phyloP scores from a whole-genome alignment of 2,797 vertebrate species.

The Botia kubotai region DNA sequence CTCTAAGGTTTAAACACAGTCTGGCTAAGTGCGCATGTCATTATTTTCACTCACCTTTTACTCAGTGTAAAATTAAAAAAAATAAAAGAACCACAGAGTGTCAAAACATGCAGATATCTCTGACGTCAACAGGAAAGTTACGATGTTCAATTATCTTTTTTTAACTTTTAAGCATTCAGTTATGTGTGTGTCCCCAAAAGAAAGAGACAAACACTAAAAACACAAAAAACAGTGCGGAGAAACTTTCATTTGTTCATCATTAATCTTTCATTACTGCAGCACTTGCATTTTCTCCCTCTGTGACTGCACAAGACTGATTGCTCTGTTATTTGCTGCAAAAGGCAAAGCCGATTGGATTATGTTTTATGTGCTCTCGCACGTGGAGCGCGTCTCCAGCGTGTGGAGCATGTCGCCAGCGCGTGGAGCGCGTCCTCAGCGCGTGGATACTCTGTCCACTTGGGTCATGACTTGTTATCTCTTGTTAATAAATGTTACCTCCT shows the following conservation, averaged over 20 bases:
- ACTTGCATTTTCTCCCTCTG: background rate
- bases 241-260: background rate
- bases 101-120: background rate
- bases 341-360: conserved; percentile 56
- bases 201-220: no score
- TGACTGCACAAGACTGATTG: background rate
- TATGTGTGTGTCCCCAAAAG: background rate
- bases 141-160: background rate
- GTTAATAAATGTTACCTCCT: background rate
- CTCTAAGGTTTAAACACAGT: background rate
- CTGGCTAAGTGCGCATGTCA: background rate
- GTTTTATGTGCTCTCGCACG: conserved; percentile 53
- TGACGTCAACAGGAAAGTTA: background rate
- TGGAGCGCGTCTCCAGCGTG: conserved; percentile 8
- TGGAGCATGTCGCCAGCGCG: conserved; percentile 1
- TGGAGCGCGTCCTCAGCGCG: background rate
- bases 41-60: no score
- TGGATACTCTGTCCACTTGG: background rate
- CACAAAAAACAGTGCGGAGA: no score
- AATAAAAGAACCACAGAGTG: background rate
- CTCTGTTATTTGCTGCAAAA: conserved; percentile 35
- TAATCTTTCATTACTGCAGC: background rate
- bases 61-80: background rate
- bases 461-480: no score
- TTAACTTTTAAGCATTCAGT: background rate